Base-by-base conservation (phyloP, 2,797 vertebrate species). In the Hippopotamyrus pictus region DNA sequence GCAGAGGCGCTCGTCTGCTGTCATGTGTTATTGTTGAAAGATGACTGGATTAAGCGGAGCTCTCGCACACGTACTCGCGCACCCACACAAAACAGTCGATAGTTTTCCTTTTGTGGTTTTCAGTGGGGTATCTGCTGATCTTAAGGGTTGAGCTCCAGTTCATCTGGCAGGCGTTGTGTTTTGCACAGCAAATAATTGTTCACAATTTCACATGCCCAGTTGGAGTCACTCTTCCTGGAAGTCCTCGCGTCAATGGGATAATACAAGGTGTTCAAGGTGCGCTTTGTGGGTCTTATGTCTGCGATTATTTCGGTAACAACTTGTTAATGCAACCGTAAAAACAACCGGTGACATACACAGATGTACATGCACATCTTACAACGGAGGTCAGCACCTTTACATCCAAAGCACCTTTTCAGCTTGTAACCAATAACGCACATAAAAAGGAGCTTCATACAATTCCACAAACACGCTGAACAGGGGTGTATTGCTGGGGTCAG, bases 181-280 rank as follows among this genome's bases (percentile, higher is more conserved):
- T 96, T 95, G 95, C 95, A 95, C 95, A 95, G 96, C 95, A 95
- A 96, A 96, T 96, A 96, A 96, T 96, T 95, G 95, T 95, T 94
- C 94, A 94, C 94, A 95, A 95, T 96, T 96, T 96, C 94, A 95
- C 95, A 94, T 95, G 95, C 95, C 93, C 95, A 95, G 95, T 94
- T 95, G 95, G 95, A 94, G 95, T 90, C 88, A 90, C 92, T 53
- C 57, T 95, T 94, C 95, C 95, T 94, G 93, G 94, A 96, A 96
- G 94, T 96, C 94, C 93, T 95, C 94, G 93, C 94, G 94, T 95
- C 93, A 94, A 95, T 94, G 93, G 94, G 95, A 95, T 94, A 96
- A 95, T 95, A 95, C 95, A 94, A 92, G 53, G 51, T 87, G 25
- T 87, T 33, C 37, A 59, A 57, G 94, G 94, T 96, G 94, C 94